Percentiles rank a stretch among this genome's conserved stretches.
These are phyloP conservation scores for Willowsia nigromaculata DNA, from an alignment of 2,888 invertebrate genomes.

Conservation along the genomic window DNA sequence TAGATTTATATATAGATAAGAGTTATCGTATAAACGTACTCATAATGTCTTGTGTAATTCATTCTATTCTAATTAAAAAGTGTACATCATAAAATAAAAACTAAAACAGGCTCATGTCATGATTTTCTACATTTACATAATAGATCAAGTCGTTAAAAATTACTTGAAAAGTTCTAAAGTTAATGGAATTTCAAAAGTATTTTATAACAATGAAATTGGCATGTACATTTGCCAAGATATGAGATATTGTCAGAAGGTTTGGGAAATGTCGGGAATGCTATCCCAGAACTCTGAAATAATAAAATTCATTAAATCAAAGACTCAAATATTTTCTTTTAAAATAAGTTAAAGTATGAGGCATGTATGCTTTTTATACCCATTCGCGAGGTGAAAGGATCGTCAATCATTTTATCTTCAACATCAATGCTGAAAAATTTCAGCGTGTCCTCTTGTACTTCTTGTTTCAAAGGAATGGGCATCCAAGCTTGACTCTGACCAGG, in stretches of 20 bases:
- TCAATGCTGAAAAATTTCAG: constrained; percentile 52
- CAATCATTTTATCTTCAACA: constrained; percentile 21
- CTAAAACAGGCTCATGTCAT: too few relatives aligned
- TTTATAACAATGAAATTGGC: not conserved
- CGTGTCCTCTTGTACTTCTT: constrained; percentile 35
- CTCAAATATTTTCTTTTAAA: too few relatives aligned
- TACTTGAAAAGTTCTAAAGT: too few relatives aligned
- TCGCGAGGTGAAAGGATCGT: constrained; percentile 63
- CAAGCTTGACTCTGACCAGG: constrained; percentile 16
- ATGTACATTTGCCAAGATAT: not conserved
- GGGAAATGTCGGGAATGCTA: constrained; percentile 42
- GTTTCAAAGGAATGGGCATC: constrained; percentile 20
- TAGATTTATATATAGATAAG: not conserved
- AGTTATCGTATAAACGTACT: too few relatives aligned
- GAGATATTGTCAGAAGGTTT: constrained; percentile 56
- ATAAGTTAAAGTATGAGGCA: too few relatives aligned
- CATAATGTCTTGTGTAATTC: too few relatives aligned
- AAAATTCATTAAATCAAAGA: too few relatives aligned
- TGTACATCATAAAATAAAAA: too few relatives aligned
- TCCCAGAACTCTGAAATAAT: constrained; percentile 68
- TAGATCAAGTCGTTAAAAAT: too few relatives aligned
- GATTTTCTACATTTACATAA: too few relatives aligned
- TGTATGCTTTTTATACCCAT: too few relatives aligned
- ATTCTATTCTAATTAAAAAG: too few relatives aligned
- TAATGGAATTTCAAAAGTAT: not conserved